These are phyloP conservation scores for Lithophane ornitopus DNA, from an alignment of 2,888 invertebrate species.

Conservation along the genomic window DNA sequence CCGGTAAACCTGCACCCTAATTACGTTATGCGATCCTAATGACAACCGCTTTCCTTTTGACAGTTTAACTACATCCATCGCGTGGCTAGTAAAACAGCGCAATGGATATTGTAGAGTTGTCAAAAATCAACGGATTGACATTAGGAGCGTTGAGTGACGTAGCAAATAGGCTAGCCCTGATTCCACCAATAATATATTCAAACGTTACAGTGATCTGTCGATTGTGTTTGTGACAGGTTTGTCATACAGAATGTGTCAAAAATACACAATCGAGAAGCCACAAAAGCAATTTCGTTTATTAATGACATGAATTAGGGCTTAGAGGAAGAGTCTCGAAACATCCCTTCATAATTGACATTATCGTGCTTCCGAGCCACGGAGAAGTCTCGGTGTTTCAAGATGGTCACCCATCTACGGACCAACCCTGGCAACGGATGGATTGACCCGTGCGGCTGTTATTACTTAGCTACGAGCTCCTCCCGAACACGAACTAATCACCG, in stretches of 20 bases:
- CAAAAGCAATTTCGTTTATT: too few species aligned
- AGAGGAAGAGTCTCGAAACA: neutral
- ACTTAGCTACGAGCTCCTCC: too few species aligned
- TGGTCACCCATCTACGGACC: too few species aligned
- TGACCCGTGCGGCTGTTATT: too few species aligned
- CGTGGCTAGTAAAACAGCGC: too few species aligned
- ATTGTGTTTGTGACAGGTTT: too few species aligned
- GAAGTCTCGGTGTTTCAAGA: too few species aligned
- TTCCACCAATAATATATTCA: neutral
- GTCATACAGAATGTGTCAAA: too few species aligned
- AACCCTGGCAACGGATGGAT: too few species aligned
- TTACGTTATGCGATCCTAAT: neutral
- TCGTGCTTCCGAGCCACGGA: too few species aligned
- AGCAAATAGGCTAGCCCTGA: neutral
- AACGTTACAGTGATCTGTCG: neutral
- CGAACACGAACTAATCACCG: neutral
- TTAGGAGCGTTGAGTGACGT: neutral
- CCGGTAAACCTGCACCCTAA: neutral
- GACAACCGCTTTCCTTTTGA: conserved; percentile 6
- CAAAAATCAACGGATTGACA: neutral
- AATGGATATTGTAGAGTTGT: neutral
- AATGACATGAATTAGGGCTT: neutral
- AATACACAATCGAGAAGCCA: neutral
- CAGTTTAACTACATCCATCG: neutral
- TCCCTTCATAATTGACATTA: neutral